phyloP scores from a whole-genome alignment of 2,888 invertebrate genomes.

The Dioctria rufipes region DNA sequence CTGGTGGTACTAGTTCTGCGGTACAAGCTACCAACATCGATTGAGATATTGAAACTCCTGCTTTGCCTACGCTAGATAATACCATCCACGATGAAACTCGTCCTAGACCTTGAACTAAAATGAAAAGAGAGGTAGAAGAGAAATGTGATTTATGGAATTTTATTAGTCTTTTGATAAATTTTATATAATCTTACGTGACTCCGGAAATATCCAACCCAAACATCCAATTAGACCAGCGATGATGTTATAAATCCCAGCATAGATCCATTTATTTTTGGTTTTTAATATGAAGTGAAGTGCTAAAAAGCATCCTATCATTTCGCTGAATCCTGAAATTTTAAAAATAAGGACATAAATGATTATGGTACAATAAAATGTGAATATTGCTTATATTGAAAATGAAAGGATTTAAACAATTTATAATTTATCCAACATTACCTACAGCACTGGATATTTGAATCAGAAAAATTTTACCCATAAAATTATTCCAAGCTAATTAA shows the following conservation, averaged over 20 bases:
- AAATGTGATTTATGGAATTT: conserved; percentile 12
- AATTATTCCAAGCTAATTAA: too few species aligned
- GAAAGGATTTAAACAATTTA: too few species aligned
- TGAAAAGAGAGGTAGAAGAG: too few species aligned
- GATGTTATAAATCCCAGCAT: conserved; percentile 69
- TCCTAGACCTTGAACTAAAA: conserved; percentile 65
- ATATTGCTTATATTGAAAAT: too few species aligned
- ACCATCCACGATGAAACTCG: conserved; percentile 69
- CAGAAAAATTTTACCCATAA: too few species aligned
- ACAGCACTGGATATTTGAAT: too few species aligned
- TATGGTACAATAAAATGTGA: too few species aligned
- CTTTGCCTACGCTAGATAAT: conserved; percentile 70
- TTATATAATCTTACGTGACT: conserved; percentile 64
- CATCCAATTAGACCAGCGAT: conserved; percentile 69
- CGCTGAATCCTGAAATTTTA: conserved; percentile 67
- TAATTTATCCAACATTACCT: too few species aligned
- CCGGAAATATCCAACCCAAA: conserved; percentile 69
- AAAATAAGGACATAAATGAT: not conserved
- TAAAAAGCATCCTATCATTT: conserved; percentile 70
- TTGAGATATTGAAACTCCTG: conserved; percentile 70
- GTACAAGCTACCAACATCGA: conserved; percentile 70
- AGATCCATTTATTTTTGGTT: conserved; percentile 70
- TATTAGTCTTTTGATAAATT: not conserved
- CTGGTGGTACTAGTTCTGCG: conserved; percentile 68
- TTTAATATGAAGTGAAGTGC: conserved; percentile 69